Evolutionary conservation across 2,888 invertebrate species (phyloP).

Genomic region (Chalcis sispes): DNA sequence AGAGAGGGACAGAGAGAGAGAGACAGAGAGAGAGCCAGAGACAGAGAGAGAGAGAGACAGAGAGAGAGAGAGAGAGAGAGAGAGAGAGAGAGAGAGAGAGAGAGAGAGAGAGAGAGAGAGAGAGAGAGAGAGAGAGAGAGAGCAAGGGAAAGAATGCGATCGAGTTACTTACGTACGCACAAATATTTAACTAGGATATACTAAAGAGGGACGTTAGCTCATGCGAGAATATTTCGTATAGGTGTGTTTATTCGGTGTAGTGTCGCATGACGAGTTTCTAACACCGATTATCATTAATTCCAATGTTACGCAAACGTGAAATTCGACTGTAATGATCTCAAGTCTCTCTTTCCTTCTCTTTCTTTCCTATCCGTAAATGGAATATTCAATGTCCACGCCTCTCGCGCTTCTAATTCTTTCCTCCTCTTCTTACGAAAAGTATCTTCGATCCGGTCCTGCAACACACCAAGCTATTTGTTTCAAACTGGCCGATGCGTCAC

Average conservation of each 20-base stretch:
- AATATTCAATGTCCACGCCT: not conserved
- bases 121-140: too few species aligned
- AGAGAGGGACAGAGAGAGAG: too few species aligned
- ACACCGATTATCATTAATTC: constrained; percentile 63
- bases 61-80: too few species aligned
- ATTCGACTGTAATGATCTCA: constrained; percentile 64
- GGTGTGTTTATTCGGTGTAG: constrained; percentile 8
- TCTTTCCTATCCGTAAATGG: constrained; percentile 50
- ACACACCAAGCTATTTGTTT: not conserved
- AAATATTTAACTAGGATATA: too few species aligned
- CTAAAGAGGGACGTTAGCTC: constrained; percentile 22
- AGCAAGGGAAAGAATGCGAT: too few species aligned
- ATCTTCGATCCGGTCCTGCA: not conserved
- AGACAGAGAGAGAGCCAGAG: too few species aligned
- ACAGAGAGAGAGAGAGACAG: too few species aligned
- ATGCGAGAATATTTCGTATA: constrained; percentile 40
- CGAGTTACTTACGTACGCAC: too few species aligned
- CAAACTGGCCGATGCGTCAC: too few species aligned
- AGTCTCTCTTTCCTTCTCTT: constrained; percentile 4
- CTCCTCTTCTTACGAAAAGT: not conserved
- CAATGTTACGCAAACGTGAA: constrained; percentile 65
- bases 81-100: too few species aligned
- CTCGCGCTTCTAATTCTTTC: not conserved
- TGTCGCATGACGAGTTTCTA: constrained; percentile 57
- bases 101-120: too few species aligned